These are phyloP conservation scores for Oreochromis tanganicae DNA, from an alignment of 2,113 vertebrate genomes.

Conservation along the genomic window DNA sequence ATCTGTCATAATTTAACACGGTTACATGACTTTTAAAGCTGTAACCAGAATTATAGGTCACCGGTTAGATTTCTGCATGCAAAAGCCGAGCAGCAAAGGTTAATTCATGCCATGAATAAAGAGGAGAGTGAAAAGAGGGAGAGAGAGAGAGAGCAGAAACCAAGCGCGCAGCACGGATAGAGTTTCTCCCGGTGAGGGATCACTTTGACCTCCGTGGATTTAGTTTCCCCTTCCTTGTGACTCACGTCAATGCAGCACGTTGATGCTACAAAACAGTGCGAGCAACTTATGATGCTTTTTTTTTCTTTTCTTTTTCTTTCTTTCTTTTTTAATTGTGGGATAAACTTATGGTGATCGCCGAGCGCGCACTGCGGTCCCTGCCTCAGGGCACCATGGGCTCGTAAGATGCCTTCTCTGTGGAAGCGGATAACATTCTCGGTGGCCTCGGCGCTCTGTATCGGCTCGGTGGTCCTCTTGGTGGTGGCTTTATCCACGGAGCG, in stretches of 20 bases:
- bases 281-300: neutral
- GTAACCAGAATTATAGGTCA: neutral
- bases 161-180: constrained; percentile 35
- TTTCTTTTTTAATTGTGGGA: neutral
- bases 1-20: neutral
- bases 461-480: constrained; percentile 79
- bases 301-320: neutral
- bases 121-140: constrained; percentile 16
- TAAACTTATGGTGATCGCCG: constrained; percentile 50
- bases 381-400: constrained; percentile 50
- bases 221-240: constrained; percentile 35
- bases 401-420: constrained; percentile 88
- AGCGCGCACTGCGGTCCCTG: neutral
- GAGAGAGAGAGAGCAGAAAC: constrained; percentile 5
- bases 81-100: constrained; percentile 36
- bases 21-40: neutral
- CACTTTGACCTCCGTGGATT: constrained; percentile 50
- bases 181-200: constrained; percentile 61
- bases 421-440: constrained; percentile 82
- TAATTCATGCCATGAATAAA: constrained; percentile 17
- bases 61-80: neutral
- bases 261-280: neutral
- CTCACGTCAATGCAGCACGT: neutral
- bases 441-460: constrained; percentile 80
- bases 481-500: constrained; percentile 81